Evolutionary conservation across 2,888 invertebrate species (phyloP), one percentile per base, ranked within the genome.

Genomic region (Eristalis arbustorum): DNA sequence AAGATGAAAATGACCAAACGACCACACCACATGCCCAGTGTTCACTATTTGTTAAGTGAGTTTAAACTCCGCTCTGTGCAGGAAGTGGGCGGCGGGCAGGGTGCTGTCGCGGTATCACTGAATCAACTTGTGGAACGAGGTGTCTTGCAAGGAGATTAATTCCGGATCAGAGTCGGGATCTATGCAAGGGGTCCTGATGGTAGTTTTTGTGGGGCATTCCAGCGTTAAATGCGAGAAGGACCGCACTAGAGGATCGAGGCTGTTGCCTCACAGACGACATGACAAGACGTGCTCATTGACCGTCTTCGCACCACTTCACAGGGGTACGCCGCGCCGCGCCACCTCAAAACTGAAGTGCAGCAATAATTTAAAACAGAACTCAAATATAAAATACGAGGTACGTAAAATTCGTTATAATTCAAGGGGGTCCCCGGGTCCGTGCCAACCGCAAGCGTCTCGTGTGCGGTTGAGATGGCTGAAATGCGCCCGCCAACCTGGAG

Each of bases 401-500:
- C 40, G 11, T 72, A 72, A 40, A 49, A 28, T 66, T 28, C 22
- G 28, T 73, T 64, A 56, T 80, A 84, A 80, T 57, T 80, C 71
- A 75, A 75, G 56, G 40, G 67, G 59, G 31, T 74, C 42, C 13
- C n/a, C 37, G 61, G n/a, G 13, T 49, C 62, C 34, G 72, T 84
- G 84, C 75, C 81, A 85, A 82, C 82, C 82, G 14, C 77, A 85
- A 71, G 63, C 11, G 42, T 23, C 23, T 40, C 10, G 31, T 8
- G 31, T 61, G 68, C 73, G 31, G 34, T 76, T 74, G n/a, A 67
- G 72, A 83, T 74, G 83, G 83, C 83, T 74, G 75, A 71, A 79
- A 68, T 72, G 64, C 78, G 83, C 78, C 74, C 87, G 87, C 69
- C 87, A 75, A 79, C 83, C 87, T 87, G 87, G 87, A 87, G 87